These are phyloP conservation scores for Ciconia stormi DNA, from an alignment of 2,113 vertebrate genomes.

Conservation along the genomic window DNA sequence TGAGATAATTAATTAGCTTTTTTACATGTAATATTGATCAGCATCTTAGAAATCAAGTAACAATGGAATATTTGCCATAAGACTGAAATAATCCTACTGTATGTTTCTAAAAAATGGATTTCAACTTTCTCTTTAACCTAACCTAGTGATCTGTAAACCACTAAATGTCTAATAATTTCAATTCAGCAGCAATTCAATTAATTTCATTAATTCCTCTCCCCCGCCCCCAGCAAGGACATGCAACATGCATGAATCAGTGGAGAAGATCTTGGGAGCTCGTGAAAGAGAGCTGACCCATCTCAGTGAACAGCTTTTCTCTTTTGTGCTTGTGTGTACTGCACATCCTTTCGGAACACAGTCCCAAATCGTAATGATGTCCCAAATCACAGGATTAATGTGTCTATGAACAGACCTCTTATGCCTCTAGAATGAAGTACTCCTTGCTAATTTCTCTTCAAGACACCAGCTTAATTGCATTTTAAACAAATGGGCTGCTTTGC, in stretches of 20 bases:
- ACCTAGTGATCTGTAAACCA: not conserved
- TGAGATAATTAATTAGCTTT: not conserved
- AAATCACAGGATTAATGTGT: constrained; percentile 88
- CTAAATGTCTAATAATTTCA: constrained; percentile 16
- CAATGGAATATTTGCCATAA: not conserved
- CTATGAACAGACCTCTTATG: constrained; percentile 85
- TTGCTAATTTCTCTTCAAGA: constrained; percentile 92
- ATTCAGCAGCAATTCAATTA: not conserved
- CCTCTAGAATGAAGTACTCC: constrained; percentile 88
- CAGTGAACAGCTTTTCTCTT: constrained; percentile 2
- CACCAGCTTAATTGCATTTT: constrained; percentile 93
- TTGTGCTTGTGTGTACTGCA: constrained; percentile 39
- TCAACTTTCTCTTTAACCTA: constrained; percentile 4
- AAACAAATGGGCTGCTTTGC: constrained; percentile 94
- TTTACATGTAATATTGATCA: not conserved
- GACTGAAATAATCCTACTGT: not conserved
- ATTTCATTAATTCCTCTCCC: too few species aligned
- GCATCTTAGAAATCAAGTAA: not conserved
- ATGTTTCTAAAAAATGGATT: not conserved
- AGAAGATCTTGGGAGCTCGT: not conserved
- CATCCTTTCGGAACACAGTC: constrained; percentile 60
- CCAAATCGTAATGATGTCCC: constrained; percentile 75
- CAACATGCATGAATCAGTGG: not conserved
- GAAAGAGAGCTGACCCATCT: constrained; percentile 13
- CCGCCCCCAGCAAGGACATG: not conserved